phyloP scores from a whole-genome alignment of 2,797 vertebrate genomes.

The Periparus ater region DNA sequence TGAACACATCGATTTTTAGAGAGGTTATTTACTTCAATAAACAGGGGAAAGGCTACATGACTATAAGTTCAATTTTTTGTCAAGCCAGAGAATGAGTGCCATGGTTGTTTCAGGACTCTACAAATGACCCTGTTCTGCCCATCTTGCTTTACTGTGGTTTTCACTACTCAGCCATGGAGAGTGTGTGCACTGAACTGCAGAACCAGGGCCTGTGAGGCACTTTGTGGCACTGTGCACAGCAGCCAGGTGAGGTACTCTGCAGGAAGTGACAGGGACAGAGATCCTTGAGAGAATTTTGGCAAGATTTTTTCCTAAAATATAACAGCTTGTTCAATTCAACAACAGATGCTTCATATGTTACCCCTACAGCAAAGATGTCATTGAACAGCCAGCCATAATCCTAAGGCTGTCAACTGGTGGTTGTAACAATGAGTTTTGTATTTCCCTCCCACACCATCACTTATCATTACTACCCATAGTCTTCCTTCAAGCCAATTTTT shows the following conservation, averaged over 20 bases:
- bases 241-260: not conserved
- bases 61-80: not conserved
- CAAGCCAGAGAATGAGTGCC: not conserved
- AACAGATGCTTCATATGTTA: not conserved
- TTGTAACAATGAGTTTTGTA: not conserved
- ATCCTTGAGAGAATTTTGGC: not conserved
- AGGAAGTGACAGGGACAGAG: fast-evolving
- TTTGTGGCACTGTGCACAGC: not conserved
- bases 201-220: not conserved
- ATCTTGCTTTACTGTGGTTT: not conserved
- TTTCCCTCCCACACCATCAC: not conserved
- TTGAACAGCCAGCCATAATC: not conserved
- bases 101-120: not conserved
- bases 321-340: not conserved
- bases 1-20: not conserved
- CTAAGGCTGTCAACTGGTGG: not conserved
- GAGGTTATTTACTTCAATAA: not conserved
- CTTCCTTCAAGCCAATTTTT: not conserved
- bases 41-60: not conserved
- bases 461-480: not conserved
- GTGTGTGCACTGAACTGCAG: fast-evolving
- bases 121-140: not conserved
- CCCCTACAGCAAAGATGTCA: not conserved
- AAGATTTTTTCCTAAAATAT: not conserved
- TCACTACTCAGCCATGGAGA: not conserved